Evolutionary conservation across 1,140 invertebrate species (phyloP), one percentile per base, ranked within the genome.

Genomic region (Drosophila sp.): DNA sequence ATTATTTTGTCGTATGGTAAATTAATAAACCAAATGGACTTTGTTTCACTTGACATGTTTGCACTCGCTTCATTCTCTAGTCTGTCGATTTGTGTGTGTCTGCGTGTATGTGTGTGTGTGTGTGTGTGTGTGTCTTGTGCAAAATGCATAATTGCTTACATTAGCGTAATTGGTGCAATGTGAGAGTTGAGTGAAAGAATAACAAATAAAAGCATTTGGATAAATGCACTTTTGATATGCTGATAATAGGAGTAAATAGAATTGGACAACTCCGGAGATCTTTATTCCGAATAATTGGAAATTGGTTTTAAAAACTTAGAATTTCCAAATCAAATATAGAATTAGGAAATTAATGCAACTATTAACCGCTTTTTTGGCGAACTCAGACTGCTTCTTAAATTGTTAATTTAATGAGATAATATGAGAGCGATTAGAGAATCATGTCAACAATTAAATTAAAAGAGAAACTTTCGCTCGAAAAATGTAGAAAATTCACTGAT

Each of bases 1-100:
- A 91, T 91, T 91, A 91, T 90, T 90, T 90, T 89, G 90, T 90
- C 83, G 84, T 91, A 91, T 91, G 89, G 84, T 90, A 91, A 91
- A 91, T 91, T 91, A 91, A 91, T 91, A 91, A 86, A 87, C 90
- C 76, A 87, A 91, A 91, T 91, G 90, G 90, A 89, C 83, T 89
- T 89, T 89, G 83, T 89, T 89, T 89, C 76, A 89, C 84, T 89
- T 89, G 83, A 89, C 83, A 89, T 83, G 79, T 84, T 89, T 89
- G 82, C 82, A 78, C 78, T 67, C 78, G 53, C 59, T 57, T 27
- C 46, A 14, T 51, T 9, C 43, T 40, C 29, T 4, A 50, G 4
- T 38, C 45, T 36, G 59, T 64, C 69, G 62, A 66, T 43, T 41
- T 41, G 51, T 21, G 34, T 11, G 16, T 72, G 29, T 36, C 34